Evolutionary conservation across 2,113 vertebrate genomes (phyloP).

Genomic region (Sylvicapra grimmia): DNA sequence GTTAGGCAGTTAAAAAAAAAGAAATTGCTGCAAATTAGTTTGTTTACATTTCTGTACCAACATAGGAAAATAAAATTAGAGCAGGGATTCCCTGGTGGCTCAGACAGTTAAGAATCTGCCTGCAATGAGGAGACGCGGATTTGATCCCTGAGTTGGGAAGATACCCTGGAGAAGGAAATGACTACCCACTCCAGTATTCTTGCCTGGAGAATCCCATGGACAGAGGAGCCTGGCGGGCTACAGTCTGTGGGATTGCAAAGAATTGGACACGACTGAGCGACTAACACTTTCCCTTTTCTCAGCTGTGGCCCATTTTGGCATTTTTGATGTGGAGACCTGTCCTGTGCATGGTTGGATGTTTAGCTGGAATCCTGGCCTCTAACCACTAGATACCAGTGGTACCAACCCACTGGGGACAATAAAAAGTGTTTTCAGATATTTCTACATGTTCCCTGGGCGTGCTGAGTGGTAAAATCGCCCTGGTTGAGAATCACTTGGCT

Average conservation of each 20-base stretch:
- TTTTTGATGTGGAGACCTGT: neutral
- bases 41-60: neutral
- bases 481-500: neutral
- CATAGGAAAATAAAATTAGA: neutral
- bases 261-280: fast-evolving
- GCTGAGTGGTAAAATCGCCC: neutral
- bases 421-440: neutral
- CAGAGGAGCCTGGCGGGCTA: neutral
- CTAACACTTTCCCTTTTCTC: neutral
- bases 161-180: neutral
- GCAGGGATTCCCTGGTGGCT: neutral
- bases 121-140: neutral
- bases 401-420: neutral
- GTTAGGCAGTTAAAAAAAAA: neutral
- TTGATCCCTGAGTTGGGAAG: neutral
- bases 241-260: neutral
- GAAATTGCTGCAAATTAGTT: neutral
- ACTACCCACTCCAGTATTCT: neutral
- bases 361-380: neutral
- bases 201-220: neutral
- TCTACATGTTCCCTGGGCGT: neutral
- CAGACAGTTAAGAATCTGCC: neutral
- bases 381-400: neutral
- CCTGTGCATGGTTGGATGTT: neutral
- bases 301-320: neutral